A percentile compares a stretch with the other conserved stretches of the same genome.
phyloP scores from a whole-genome alignment of 2,113 vertebrate genomes.

The Psophia crepitans region DNA sequence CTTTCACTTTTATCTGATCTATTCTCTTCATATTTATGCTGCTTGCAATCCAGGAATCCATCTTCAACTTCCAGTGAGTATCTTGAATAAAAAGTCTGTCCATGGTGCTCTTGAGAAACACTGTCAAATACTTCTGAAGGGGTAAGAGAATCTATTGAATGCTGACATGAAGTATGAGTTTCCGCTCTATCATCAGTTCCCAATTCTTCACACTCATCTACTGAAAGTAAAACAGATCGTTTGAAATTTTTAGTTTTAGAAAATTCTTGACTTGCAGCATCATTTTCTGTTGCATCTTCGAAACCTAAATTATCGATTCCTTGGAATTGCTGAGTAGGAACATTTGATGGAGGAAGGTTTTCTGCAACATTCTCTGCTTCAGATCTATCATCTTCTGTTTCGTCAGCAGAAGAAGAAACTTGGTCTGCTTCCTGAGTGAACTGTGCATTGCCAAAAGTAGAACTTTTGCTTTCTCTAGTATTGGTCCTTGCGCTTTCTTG shows the following conservation, averaged over 20 bases:
- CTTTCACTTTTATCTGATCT: neutral
- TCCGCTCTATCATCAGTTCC: conserved; percentile 88
- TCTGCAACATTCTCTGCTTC: conserved; percentile 84
- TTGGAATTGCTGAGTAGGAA: conserved; percentile 81
- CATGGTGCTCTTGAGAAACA: conserved; percentile 62
- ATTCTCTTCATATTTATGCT: conserved; percentile 16
- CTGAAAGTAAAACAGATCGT: conserved; percentile 91
- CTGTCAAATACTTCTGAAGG: conserved; percentile 88
- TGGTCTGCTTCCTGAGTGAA: conserved; percentile 80
- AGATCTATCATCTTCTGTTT: conserved; percentile 90
- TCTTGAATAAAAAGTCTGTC: conserved; percentile 48
- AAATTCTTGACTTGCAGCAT: conserved; percentile 75
- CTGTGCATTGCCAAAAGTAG: conserved; percentile 48
- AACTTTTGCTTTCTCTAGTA: conserved; percentile 61
- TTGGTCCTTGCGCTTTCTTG: conserved; percentile 66
- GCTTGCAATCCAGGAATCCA: conserved; percentile 33
- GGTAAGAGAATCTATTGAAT: conserved; percentile 61
- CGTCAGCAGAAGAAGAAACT: conserved; percentile 90
- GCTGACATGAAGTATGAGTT: conserved; percentile 69
- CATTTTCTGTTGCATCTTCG: conserved; percentile 87
- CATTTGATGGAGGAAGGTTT: conserved; percentile 59
- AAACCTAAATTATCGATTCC: conserved; percentile 95
- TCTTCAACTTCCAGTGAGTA: conserved; percentile 55
- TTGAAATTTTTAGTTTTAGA: conserved; percentile 83
- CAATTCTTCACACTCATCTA: conserved; percentile 97